phyloP scores from a whole-genome alignment of 2,888 invertebrate species.

The Lycophotia porphyrea region DNA sequence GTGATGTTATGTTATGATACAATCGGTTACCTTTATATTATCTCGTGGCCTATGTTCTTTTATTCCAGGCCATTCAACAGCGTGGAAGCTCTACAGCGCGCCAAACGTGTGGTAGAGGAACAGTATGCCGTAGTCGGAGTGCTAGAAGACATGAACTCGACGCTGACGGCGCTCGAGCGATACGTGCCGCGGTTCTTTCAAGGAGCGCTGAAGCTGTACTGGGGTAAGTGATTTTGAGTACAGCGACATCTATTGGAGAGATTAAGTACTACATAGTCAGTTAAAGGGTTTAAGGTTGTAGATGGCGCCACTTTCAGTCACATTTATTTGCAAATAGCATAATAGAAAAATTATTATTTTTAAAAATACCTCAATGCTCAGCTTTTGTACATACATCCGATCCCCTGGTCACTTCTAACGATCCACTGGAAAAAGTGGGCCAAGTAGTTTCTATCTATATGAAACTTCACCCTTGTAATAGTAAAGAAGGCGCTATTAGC shows the following conservation, averaged over 20 bases:
- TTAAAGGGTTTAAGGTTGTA: not conserved
- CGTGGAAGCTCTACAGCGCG: slow-evolving; percentile 94
- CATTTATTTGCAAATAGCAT: not conserved
- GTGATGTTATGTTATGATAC: not conserved
- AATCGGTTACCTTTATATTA: not conserved
- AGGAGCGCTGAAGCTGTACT: slow-evolving; percentile 94
- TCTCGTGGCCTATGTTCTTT: not conserved
- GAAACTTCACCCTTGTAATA: not conserved
- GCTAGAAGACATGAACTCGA: slow-evolving; percentile 96
- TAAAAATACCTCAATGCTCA: not conserved
- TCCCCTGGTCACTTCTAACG: not conserved
- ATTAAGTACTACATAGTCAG: not conserved
- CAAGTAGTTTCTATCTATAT: not conserved
- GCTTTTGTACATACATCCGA: not conserved
- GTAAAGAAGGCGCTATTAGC: not conserved
- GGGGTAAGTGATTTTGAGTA: slow-evolving; percentile 90
- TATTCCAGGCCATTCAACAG: slow-evolving; percentile 95
- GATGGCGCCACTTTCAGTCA: not conserved
- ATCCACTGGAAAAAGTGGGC: not conserved
- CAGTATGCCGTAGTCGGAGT: slow-evolving; percentile 97
- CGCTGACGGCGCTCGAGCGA: slow-evolving; percentile 95
- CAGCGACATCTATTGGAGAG: slow-evolving; percentile 22
- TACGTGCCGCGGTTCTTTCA: slow-evolving; percentile 96
- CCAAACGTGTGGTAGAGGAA: slow-evolving; percentile 95
- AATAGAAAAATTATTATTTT: too few species aligned